Conservation (phyloP, 2,888 invertebrate genomes). For the Iphiclides podalirius region DNA sequence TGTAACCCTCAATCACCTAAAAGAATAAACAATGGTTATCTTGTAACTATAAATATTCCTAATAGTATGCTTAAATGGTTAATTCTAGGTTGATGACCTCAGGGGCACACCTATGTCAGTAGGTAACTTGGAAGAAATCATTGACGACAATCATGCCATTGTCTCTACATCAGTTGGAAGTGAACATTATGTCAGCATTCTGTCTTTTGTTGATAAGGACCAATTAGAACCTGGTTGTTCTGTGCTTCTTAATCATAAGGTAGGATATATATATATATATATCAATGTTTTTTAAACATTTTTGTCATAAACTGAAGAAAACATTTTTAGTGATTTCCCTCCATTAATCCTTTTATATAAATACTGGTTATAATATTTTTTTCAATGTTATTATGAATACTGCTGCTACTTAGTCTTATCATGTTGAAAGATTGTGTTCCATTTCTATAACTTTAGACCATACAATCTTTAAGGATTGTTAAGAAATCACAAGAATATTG, state of each 20-base stretch:
- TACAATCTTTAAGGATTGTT: no score
- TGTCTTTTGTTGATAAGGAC: slow-evolving; percentile 99
- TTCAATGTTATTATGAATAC: no score
- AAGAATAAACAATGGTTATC: no score
- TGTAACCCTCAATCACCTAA: not conserved
- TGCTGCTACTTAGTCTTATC: no score
- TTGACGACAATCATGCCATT: slow-evolving; percentile 99
- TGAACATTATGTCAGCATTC: slow-evolving; percentile 99
- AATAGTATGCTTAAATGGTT: not conserved
- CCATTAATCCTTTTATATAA: no score
- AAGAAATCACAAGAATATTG: no score
- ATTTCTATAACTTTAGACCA: no score
- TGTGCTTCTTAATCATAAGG: slow-evolving; percentile 98
- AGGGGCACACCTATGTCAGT: slow-evolving; percentile 99
- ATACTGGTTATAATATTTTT: no score
- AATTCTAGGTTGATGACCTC: slow-evolving; percentile 91
- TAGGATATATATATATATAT: slow-evolving; percentile 37
- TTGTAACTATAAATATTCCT: no score
- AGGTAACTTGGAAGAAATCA: slow-evolving; percentile 99
- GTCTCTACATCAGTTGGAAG: slow-evolving; percentile 99
- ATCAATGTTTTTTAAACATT: not conserved
- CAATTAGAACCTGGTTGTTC: slow-evolving; percentile 99
- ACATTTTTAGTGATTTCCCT: no score
- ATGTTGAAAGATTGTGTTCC: no score
- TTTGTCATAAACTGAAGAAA: no score